Evolutionary conservation across 1,140 invertebrate genomes (phyloP), one percentile per base, ranked within the genome.

Genomic region (Hormaphis cornu): DNA sequence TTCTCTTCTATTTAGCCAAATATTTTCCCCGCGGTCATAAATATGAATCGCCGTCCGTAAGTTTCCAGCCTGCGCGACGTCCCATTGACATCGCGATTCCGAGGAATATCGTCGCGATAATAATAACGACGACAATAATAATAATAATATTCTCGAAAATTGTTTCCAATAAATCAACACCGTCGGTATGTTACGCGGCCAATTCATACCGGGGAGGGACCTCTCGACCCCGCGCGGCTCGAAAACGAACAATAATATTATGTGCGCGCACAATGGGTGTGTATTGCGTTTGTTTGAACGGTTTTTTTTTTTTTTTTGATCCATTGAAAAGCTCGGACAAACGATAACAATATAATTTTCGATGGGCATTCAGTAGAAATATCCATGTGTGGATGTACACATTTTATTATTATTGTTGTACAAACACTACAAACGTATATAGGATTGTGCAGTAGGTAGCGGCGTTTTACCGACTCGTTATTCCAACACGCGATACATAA

Each of bases 151-250:
- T 63, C 59, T 48, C 18, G 26, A 63, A 48, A 63, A 63, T 22
- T 16, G 59, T 30, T 63, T 20, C 59, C 42, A 22, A 63, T 63
- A 63, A 63, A 63, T 63, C 59, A 63, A 44, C 24, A 26, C 9
- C 40, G 42, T 46, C 9, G 12, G 22, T 42, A 3, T 42, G 4
- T 26, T 7, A 14, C 35, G 6, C 22, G 16, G 12, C 0, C 37
- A 5, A 28, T 53, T 53, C 37, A 59, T n/a, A 44, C 14, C 6
- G 30, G 0, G 33, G n/a, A n/a, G n/a, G n/a, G n/a, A n/a, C 22
- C 53, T 56, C 16, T 56, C 33, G n/a, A 24, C 22, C 53, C 7
- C 20, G 48, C 30, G 20, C 6, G n/a, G 4, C 20, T 42, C 56
- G 37, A 61, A 28, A 6, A 37, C 24, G 56, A 59, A 44, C 33